These are phyloP conservation scores for Drosophila repleta DNA, from an alignment of 1,140 invertebrate genomes.

Conservation along the genomic window DNA sequence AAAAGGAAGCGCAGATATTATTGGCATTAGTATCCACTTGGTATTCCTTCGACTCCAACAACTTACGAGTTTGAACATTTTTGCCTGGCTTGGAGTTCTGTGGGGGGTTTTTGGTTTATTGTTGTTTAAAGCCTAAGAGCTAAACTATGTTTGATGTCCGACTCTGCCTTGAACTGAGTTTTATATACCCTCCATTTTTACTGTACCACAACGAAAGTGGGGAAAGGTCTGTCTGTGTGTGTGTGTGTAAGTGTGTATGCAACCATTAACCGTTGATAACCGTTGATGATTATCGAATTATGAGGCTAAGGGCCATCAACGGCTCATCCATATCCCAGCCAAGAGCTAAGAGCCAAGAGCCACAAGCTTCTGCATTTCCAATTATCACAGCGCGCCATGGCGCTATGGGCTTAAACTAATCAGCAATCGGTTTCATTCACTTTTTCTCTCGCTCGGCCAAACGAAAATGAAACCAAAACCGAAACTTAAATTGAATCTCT, in stretches of 20 bases:
- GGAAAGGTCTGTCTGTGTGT: conserved; percentile 28
- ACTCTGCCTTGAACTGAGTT: conserved; percentile 34
- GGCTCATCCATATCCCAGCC: conserved; percentile 18
- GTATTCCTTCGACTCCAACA: not conserved
- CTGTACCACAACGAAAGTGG: conserved; percentile 54
- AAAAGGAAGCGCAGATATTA: not conserved
- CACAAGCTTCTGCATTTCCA: conserved; percentile 59
- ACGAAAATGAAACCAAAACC: conserved; percentile 36
- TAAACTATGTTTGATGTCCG: conserved; percentile 67
- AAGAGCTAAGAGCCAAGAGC: too few species aligned
- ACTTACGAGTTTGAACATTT: conserved; percentile 76
- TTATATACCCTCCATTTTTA: conserved; percentile 59
- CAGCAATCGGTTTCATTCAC: conserved; percentile 44
- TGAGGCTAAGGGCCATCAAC: conserved; percentile 16
- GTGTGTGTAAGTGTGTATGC: conserved; percentile 12
- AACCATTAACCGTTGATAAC: conserved; percentile 58
- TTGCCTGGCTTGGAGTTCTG: conserved; percentile 61
- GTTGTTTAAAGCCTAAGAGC: conserved; percentile 68
- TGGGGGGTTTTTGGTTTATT: conserved; percentile 43
- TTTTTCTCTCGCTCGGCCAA: conserved; percentile 20
- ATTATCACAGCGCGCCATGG: conserved; percentile 61
- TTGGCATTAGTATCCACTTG: not conserved
- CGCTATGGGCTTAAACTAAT: conserved; percentile 39
- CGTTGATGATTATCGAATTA: conserved; percentile 50
- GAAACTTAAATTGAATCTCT: conserved; percentile 34